Conservation (phyloP, 2,113 vertebrate species). For the Notothenia rossii region DNA sequence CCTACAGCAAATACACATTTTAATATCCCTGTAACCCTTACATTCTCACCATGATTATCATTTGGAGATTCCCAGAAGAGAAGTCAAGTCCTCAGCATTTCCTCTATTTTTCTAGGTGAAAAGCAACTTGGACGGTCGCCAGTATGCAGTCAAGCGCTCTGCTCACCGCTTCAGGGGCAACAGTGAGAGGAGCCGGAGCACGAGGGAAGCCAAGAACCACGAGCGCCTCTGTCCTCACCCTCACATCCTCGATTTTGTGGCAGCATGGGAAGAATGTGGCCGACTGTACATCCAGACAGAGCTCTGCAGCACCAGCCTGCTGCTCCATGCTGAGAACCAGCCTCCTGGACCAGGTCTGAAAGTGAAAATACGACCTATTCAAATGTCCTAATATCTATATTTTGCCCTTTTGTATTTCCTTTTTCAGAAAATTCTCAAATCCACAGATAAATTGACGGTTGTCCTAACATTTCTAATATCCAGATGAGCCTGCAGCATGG, state of each 20-base stretch:
- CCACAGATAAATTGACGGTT: background rate
- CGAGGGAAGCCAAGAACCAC: conserved; percentile 89
- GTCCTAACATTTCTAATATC: conserved; percentile 2
- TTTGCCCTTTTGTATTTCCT: background rate
- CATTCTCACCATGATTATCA: background rate
- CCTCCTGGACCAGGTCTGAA: conserved; percentile 73
- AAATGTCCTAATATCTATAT: background rate
- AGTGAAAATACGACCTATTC: background rate
- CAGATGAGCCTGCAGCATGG: conserved; percentile 87
- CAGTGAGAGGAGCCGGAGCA: conserved; percentile 84
- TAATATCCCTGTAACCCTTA: background rate
- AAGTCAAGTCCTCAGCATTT: background rate
- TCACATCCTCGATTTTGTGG: conserved; percentile 86
- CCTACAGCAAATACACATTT: background rate
- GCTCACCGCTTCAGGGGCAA: conserved; percentile 88
- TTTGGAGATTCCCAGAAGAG: background rate
- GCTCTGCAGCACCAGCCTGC: conserved; percentile 88
- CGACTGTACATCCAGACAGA: conserved; percentile 92
- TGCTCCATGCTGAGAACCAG: conserved; percentile 86
- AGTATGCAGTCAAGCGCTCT: conserved; percentile 92
- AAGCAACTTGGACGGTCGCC: conserved; percentile 82
- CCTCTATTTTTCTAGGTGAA: conserved; percentile 81
- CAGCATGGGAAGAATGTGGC: conserved; percentile 91
- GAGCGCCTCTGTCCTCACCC: conserved; percentile 89
- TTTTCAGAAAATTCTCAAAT: background rate